Conservation (phyloP, 1,140 invertebrate species). For the Drosophila sp. region DNA sequence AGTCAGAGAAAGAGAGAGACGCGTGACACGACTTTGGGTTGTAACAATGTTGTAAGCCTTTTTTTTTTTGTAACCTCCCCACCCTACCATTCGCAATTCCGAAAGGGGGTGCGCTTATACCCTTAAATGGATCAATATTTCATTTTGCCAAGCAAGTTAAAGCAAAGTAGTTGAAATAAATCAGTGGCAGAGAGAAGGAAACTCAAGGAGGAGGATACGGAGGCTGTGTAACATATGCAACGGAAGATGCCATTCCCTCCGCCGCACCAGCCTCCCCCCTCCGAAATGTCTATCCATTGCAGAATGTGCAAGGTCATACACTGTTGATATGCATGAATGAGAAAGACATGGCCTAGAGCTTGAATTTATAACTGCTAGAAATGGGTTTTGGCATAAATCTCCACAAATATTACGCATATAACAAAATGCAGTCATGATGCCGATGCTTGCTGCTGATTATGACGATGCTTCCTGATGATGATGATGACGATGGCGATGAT, state of each 20-base stretch:
- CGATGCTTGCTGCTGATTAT: conserved; percentile 12
- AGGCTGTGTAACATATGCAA: conserved; percentile 29
- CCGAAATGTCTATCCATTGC: neutral
- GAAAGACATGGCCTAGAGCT: conserved; percentile 11
- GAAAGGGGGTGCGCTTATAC: neutral
- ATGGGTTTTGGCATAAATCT: conserved; percentile 68
- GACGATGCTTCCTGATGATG: conserved; percentile 58
- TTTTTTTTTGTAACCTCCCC: conserved; percentile 26
- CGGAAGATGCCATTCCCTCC: neutral
- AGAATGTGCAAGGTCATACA: conserved; percentile 43
- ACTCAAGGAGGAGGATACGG: neutral
- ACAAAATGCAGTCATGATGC: conserved; percentile 21
- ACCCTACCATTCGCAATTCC: too few relatives aligned
- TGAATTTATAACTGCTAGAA: conserved; percentile 16
- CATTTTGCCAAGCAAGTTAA: conserved; percentile 43
- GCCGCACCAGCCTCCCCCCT: neutral
- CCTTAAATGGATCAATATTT: conserved; percentile 71
- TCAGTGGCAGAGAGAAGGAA: conserved; percentile 26
- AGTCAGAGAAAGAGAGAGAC: neutral
- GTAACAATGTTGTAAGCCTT: conserved; percentile 41
- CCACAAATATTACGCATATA: conserved; percentile 65
- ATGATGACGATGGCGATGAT: conserved; percentile 34
- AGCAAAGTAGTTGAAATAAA: conserved; percentile 60
- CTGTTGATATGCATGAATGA: conserved; percentile 36
- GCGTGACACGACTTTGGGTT: conserved; percentile 17